Percentiles rank a stretch among this genome's conserved stretches.
Conservation (phyloP, 2,797 vertebrate genomes). For the Cirrhinus molitorella region DNA sequence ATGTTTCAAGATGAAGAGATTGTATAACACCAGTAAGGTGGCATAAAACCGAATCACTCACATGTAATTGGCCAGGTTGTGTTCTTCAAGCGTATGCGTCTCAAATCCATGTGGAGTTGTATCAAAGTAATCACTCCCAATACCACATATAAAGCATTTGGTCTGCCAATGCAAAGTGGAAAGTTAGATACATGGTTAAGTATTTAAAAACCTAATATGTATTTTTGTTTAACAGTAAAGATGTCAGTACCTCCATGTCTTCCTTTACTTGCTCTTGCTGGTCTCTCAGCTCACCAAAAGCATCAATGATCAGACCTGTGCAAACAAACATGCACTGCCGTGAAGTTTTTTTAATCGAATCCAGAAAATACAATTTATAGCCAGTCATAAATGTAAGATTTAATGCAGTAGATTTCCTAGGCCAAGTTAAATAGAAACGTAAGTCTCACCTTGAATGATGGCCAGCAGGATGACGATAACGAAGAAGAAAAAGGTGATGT, state of each 20-base stretch:
- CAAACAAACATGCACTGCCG: not conserved
- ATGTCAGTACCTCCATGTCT: constrained; percentile 90
- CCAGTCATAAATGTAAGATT: not conserved
- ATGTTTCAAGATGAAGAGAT: not conserved
- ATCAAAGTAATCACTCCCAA: constrained; percentile 96
- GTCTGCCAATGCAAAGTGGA: constrained; percentile 78
- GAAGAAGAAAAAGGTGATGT: constrained; percentile 97
- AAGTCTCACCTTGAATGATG: constrained; percentile 88
- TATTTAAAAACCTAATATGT: not conserved
- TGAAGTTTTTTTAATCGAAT: not conserved
- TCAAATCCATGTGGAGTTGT: constrained; percentile 94
- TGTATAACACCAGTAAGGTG: not conserved
- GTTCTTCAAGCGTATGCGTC: constrained; percentile 93
- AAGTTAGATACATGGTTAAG: constrained; percentile 25
- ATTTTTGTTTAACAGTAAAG: not conserved
- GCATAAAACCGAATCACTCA: constrained; percentile 69
- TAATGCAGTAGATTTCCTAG: not conserved
- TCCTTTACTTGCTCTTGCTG: constrained; percentile 97
- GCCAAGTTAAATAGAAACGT: not conserved
- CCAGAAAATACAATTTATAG: not conserved
- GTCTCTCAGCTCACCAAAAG: constrained; percentile 94
- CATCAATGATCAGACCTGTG: constrained; percentile 94
- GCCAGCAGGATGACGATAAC: constrained; percentile 94
- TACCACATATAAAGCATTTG: constrained; percentile 96
- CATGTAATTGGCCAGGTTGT: constrained; percentile 95